Evolutionary conservation across 2,888 invertebrate genomes (phyloP).

Genomic region (Sussaba pulchella): DNA sequence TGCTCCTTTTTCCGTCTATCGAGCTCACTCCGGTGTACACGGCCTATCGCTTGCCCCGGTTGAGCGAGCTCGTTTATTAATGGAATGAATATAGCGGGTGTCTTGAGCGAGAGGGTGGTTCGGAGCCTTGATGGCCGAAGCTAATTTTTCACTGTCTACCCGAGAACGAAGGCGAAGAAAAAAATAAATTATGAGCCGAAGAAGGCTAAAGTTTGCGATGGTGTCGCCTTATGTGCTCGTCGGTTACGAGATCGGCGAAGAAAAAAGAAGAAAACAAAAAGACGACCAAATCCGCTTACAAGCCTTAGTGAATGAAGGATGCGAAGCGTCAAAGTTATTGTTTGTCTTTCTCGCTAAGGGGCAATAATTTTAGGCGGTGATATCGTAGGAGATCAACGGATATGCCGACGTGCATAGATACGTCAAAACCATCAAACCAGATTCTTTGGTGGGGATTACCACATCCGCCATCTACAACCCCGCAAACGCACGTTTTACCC

Average conservation of each 20-base stretch:
- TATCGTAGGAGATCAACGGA: not conserved
- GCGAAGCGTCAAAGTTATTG: slow-evolving; percentile 31
- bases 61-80: slow-evolving; percentile 61
- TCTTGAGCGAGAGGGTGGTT: slow-evolving; percentile 29
- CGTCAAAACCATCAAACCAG: slow-evolving; percentile 1
- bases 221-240: slow-evolving; percentile 15
- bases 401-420: not conserved
- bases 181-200: not conserved
- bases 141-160: slow-evolving; percentile 62
- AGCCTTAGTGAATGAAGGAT: slow-evolving; percentile 46
- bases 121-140: slow-evolving; percentile 42
- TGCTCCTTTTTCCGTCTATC: slow-evolving; percentile 40
- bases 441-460: slow-evolving; percentile 38
- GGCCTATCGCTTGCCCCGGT: slow-evolving; percentile 21
- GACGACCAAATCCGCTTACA: slow-evolving; percentile 21
- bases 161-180: slow-evolving; percentile 13
- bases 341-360: slow-evolving; percentile 32
- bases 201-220: slow-evolving; percentile 30
- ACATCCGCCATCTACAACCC: slow-evolving; percentile 36
- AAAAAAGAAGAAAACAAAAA: not conserved
- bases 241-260: not conserved
- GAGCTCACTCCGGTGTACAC: not conserved
- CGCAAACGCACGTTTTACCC: slow-evolving; percentile 22
- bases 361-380: slow-evolving; percentile 11
- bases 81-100: slow-evolving; percentile 51